A percentile compares a stretch with the other conserved stretches of the same genome.
Evolutionary conservation across 2,888 invertebrate species (phyloP).

Genomic region (Encarsia formosa): DNA sequence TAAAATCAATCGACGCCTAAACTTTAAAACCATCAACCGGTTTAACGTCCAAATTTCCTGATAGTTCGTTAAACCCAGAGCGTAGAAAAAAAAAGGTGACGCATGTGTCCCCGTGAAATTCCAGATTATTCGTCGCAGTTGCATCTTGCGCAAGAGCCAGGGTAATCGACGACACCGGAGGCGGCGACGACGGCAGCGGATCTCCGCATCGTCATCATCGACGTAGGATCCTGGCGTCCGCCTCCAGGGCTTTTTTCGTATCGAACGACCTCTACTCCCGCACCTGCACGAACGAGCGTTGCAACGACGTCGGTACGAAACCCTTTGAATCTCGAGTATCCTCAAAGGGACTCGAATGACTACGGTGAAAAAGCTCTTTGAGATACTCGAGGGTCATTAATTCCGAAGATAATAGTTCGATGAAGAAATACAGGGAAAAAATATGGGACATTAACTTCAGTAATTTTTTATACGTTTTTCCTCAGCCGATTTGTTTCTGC

Average conservation of each 20-base stretch:
- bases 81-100: no score
- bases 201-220: no score
- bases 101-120: neutral
- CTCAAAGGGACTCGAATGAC: neutral
- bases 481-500: slow-evolving; percentile 17
- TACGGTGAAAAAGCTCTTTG: neutral
- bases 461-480: no score
- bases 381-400: no score
- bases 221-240: no score
- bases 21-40: no score
- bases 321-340: neutral
- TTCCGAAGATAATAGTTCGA: no score
- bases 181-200: neutral
- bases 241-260: slow-evolving; percentile 5
- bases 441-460: no score
- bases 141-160: slow-evolving; percentile 10
- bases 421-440: no score
- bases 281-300: slow-evolving; percentile 13
- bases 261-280: slow-evolving; percentile 11
- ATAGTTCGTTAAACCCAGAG: no score
- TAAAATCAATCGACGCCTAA: no score
- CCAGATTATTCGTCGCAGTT: slow-evolving; percentile 7
- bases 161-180: neutral
- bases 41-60: no score
- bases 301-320: slow-evolving; percentile 23